Conservation (phyloP, 2,113 vertebrate genomes). For the Hippocampus comes region DNA sequence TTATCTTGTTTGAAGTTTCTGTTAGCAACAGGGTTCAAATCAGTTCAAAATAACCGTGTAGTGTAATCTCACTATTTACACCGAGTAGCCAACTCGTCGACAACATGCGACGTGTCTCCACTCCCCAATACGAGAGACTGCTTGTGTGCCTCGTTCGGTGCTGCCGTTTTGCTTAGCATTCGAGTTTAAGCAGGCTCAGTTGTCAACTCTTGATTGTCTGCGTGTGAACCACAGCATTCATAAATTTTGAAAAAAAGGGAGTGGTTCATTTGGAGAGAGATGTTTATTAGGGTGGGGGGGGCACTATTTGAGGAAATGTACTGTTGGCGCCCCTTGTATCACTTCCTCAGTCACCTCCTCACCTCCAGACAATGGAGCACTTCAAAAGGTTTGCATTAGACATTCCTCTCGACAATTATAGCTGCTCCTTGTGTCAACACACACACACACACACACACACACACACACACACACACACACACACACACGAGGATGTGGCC, state of each 20-base stretch:
- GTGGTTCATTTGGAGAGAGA: neutral
- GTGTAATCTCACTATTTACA: too few species aligned
- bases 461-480: neutral
- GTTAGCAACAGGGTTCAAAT: neutral
- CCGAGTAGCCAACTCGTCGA: neutral
- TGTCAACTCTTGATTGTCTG: neutral
- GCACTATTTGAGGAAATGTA: neutral
- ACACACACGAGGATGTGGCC: neutral
- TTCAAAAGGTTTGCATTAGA: slow-evolving; percentile 69
- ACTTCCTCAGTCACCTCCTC: slow-evolving; percentile 16
- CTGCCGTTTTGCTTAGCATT: neutral
- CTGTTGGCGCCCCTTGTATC: slow-evolving; percentile 1
- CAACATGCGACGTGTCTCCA: neutral
- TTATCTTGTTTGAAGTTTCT: neutral
- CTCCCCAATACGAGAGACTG: neutral
- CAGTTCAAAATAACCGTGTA: too few species aligned
- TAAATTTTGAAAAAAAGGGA: neutral
- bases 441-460: neutral
- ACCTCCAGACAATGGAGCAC: slow-evolving; percentile 67
- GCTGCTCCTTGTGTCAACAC: slow-evolving; percentile 53
- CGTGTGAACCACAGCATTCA: neutral
- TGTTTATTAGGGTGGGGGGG: neutral
- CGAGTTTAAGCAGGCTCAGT: neutral
- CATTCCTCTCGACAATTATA: slow-evolving; percentile 63
- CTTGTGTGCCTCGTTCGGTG: neutral